Percentiles rank a stretch among this genome's conserved stretches.
Conservation (phyloP, 2,113 vertebrate genomes). For the Phyllopteryx taeniolatus region DNA sequence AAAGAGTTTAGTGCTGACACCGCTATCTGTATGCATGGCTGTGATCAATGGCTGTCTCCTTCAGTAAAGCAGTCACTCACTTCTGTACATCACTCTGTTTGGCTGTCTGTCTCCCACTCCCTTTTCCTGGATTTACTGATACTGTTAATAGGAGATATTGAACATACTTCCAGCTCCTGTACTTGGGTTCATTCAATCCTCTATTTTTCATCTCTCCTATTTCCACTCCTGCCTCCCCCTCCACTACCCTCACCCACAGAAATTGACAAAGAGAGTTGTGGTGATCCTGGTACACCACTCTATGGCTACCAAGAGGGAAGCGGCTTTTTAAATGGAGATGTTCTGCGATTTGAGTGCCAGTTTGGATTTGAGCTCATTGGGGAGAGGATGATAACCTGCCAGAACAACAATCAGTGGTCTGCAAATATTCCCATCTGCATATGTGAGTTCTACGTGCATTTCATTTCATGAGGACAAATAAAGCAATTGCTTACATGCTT, state of each 20-base stretch:
- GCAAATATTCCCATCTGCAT: slow-evolving; percentile 99
- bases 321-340: slow-evolving; percentile 91
- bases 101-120: background rate
- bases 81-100: slow-evolving; percentile 5
- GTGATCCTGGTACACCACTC: slow-evolving; percentile 92
- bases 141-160: slow-evolving; percentile 18
- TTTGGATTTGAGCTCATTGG: slow-evolving; percentile 98
- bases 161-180: slow-evolving; percentile 19
- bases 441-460: slow-evolving; percentile 79
- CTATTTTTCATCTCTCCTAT: background rate
- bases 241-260: slow-evolving; percentile 70
- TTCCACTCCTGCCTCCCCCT: slow-evolving; percentile 5
- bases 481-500: slow-evolving; percentile 47
- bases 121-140: slow-evolving; percentile 44
- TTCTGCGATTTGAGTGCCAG: slow-evolving; percentile 94
- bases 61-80: slow-evolving; percentile 15
- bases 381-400: slow-evolving; percentile 94
- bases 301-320: slow-evolving; percentile 93
- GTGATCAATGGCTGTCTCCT: slow-evolving; percentile 8
- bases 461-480: slow-evolving; percentile 27
- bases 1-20: slow-evolving; percentile 18
- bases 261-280: slow-evolving; percentile 98
- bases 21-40: slow-evolving; percentile 24
- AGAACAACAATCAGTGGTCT: slow-evolving; percentile 99
- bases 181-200: slow-evolving; percentile 20